Conservation (phyloP, 2,888 invertebrate genomes). For the Thysanoteuthis rhombus region DNA sequence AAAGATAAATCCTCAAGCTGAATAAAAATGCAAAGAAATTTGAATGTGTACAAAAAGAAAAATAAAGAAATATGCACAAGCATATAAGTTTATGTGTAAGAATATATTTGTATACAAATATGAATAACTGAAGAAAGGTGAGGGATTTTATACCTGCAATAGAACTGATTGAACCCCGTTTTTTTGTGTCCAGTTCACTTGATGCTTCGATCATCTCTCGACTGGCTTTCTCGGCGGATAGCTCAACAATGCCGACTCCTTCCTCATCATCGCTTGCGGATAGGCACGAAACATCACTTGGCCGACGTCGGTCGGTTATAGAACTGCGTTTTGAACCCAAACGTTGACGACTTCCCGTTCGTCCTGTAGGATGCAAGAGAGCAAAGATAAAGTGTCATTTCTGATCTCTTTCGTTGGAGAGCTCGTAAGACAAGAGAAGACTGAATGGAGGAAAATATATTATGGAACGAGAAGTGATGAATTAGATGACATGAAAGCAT, state of each 20-base stretch:
- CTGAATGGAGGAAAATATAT: too few species aligned
- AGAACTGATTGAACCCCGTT: constrained; percentile 21
- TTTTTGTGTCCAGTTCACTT: constrained; percentile 16
- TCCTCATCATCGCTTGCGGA: constrained; percentile 51
- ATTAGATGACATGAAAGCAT: too few species aligned
- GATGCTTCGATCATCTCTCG: constrained; percentile 46
- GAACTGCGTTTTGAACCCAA: constrained; percentile 33
- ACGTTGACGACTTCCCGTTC: constrained; percentile 22
- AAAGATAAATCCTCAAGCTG: background rate
- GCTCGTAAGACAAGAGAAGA: background rate
- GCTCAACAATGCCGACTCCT: constrained; percentile 54
- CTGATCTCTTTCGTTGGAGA: background rate
- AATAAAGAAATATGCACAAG: background rate
- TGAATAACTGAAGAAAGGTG: background rate
- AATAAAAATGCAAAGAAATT: background rate
- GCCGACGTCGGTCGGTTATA: constrained; percentile 34
- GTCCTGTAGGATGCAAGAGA: constrained; percentile 12
- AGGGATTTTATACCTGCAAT: constrained; percentile 20
- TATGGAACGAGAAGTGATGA: background rate
- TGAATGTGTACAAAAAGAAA: background rate
- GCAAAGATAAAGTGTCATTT: background rate
- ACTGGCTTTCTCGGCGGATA: constrained; percentile 58
- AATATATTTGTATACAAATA: too few species aligned
- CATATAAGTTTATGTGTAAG: too few species aligned
- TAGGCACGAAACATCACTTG: constrained; percentile 37